phyloP scores from a whole-genome alignment of 2,888 invertebrate genomes.

The Tiliacea aurago region DNA sequence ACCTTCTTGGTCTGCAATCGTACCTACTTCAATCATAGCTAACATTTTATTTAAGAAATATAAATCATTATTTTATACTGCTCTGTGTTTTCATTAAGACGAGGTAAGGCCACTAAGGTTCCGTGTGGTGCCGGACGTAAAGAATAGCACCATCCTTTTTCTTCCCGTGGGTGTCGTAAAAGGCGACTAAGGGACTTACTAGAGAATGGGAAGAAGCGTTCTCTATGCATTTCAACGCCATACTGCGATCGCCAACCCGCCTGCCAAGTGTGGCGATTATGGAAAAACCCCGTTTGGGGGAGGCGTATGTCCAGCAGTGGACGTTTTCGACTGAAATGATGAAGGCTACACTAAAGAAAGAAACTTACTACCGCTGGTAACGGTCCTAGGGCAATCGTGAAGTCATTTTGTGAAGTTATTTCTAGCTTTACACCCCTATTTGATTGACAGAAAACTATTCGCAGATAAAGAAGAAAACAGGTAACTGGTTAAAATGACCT shows the following conservation, averaged over 20 bases:
- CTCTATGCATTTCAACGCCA: too few relatives aligned
- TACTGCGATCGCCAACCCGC: too few relatives aligned
- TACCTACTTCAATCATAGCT: constrained; percentile 35
- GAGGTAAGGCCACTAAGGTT: neutral
- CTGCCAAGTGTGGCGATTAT: too few relatives aligned
- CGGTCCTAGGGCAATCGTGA: neutral
- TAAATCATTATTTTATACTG: constrained; percentile 21
- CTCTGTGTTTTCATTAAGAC: constrained; percentile 19
- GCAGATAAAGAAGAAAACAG: neutral
- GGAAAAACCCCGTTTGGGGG: too few relatives aligned
- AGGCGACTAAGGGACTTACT: too few relatives aligned
- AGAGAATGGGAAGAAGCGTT: too few relatives aligned
- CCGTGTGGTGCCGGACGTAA: too few relatives aligned
- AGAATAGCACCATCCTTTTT: too few relatives aligned
- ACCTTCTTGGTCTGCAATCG: constrained; percentile 56
- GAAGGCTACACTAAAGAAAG: too few relatives aligned
- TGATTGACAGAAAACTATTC: neutral
- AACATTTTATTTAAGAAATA: constrained; percentile 21
- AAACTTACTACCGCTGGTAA: neutral
- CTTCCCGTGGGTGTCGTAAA: too few relatives aligned
- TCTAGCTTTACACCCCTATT: neutral
- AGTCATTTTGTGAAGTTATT: neutral
- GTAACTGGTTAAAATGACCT: neutral
- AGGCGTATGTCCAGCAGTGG: too few relatives aligned
- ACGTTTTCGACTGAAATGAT: too few relatives aligned